These are phyloP conservation scores for Tiliqua scincoides DNA, from an alignment of 2,113 vertebrate genomes.

Conservation along the genomic window DNA sequence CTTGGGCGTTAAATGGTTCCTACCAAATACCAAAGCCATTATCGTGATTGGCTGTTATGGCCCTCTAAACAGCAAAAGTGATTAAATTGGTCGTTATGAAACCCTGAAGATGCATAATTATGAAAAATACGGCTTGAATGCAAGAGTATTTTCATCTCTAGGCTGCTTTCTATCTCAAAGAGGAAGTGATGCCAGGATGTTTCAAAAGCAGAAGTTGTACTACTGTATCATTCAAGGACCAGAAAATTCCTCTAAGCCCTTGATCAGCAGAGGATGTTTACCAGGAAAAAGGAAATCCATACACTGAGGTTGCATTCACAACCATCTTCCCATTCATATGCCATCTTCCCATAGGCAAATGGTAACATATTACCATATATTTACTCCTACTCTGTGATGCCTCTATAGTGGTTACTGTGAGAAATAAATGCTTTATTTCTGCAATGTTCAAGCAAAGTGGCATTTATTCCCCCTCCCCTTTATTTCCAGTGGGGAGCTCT, in stretches of 20 bases:
- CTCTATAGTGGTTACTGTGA: background rate
- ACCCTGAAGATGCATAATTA: conserved; percentile 81
- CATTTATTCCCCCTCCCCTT: no score
- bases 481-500: background rate
- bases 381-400: background rate
- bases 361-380: background rate
- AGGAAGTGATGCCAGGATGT: conserved; percentile 65
- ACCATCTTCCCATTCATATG: no score
- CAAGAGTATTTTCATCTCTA: conserved; percentile 72
- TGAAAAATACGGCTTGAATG: conserved; percentile 79
- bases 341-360: background rate
- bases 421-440: background rate
- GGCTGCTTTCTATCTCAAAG: conserved; percentile 73
- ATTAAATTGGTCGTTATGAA: conserved; percentile 83
- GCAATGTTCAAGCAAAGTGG: background rate
- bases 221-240: conserved; percentile 5
- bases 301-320: background rate
- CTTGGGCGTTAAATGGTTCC: conserved; percentile 81
- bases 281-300: background rate
- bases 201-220: conserved; percentile 63
- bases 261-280: background rate
- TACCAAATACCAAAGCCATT: conserved; percentile 84
- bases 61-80: conserved; percentile 79
- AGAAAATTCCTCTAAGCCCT: conserved; percentile 14
- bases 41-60: conserved; percentile 83